Evolutionary conservation across 2,888 invertebrate species (phyloP).

Genomic region (Melangyna quadrimaculata): DNA sequence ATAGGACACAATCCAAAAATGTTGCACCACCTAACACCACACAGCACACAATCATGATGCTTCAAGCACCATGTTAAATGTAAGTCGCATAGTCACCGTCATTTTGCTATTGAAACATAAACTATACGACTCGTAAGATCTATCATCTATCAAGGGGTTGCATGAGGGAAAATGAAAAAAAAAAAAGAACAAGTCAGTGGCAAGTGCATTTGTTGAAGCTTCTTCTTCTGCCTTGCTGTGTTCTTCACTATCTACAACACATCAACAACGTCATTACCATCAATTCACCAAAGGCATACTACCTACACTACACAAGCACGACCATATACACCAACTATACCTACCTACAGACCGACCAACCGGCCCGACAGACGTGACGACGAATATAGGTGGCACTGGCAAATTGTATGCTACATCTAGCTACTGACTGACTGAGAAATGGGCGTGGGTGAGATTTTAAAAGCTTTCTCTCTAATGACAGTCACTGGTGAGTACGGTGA

Average conservation of each 20-base stretch:
- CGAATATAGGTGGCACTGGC: slow-evolving; percentile 6
- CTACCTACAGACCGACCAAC: background rate
- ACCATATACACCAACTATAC: background rate
- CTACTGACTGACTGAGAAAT: slow-evolving; percentile 22
- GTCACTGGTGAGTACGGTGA: slow-evolving; percentile 66
- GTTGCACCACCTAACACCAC: slow-evolving; percentile 32
- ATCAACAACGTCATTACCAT: slow-evolving; percentile 63
- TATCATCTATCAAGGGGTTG: slow-evolving; percentile 27
- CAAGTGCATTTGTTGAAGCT: slow-evolving; percentile 52
- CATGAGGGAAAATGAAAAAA: background rate
- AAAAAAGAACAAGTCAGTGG: slow-evolving; percentile 45
- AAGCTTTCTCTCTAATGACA: slow-evolving; percentile 70
- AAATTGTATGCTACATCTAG: background rate
- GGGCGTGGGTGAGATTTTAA: slow-evolving; percentile 67
- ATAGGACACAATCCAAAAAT: slow-evolving; percentile 28
- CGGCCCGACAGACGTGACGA: background rate
- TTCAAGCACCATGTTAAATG: slow-evolving; percentile 10
- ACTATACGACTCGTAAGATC: slow-evolving; percentile 17
- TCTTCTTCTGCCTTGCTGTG: slow-evolving; percentile 38
- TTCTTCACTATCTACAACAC: slow-evolving; percentile 61
- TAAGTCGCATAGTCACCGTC: slow-evolving; percentile 8
- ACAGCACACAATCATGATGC: background rate
- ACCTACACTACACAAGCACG: slow-evolving; percentile 2
- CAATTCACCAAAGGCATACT: slow-evolving; percentile 43
- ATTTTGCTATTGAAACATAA: slow-evolving; percentile 20